Base-by-base conservation (phyloP, 2,888 invertebrate species). In the Molanna angustata region DNA sequence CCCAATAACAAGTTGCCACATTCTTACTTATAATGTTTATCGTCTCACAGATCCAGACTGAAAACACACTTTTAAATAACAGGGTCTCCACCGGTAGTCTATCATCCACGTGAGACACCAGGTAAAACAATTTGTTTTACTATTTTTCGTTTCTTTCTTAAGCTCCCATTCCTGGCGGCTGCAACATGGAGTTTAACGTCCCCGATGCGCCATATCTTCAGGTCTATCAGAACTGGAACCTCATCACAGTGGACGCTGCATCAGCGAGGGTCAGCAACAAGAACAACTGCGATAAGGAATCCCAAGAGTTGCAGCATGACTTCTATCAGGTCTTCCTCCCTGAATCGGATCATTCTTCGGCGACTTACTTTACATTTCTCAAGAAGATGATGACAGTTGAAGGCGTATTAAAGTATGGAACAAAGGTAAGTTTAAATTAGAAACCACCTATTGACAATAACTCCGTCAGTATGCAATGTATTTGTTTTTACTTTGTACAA, bases 161-260 rank as follows among this genome's bases (percentile, higher is more conserved):
- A 90, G 90, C 82, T 65, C 90, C 90, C 0, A 71, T 88, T 59
- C 88, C 90, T 14, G 90, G 90, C 32, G 90, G 87, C 14, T 90
- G 90, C 65, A 89, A 87, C 64, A 76, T 85, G 78, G 85, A 85
- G 62, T 83, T 83, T 60, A 68, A 80, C 33, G 64, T 80, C 13
- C 71, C 78, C 59, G 74, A 78, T 58, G 79, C 85, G 6, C 86
- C 90, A 0, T 85, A 75, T 63, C 74, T 84, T 63, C 67, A 67
- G 44, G 59, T 82, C 18, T 58, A 54, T 1, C 66, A 71, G 48
- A 67, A 65, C 40, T 60, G 71, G 60, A 59, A 71, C 17, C 65
- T 76, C 43, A 72, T 86, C 4, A 66, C 64, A 13, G 76, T 88
- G 1, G 79, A 81, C 44, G 75, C 74, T 2, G 74, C 80, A 39